Evolutionary conservation across 2,797 vertebrate species (phyloP).

Genomic region (Clarias pachynema): DNA sequence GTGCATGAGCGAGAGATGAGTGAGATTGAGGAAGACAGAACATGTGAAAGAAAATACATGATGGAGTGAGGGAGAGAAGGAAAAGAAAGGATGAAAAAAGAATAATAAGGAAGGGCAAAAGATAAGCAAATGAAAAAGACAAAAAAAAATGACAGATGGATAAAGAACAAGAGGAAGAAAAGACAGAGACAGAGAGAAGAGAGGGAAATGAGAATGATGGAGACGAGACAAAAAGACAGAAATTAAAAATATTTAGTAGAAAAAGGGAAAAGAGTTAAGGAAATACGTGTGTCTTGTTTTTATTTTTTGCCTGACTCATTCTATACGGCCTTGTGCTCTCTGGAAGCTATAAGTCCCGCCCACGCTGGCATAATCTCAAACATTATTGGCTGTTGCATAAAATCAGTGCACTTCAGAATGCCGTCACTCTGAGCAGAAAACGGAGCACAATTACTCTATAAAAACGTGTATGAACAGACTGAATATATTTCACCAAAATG

Average conservation of each 20-base stretch:
- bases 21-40: neutral
- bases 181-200: neutral
- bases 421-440: neutral
- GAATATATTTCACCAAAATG: neutral
- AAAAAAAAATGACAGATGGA: neutral
- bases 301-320: neutral
- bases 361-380: neutral
- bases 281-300: neutral
- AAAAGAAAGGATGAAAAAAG: neutral
- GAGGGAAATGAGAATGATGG: neutral
- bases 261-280: neutral
- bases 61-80: neutral
- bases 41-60: neutral
- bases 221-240: neutral
- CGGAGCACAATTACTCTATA: too few species aligned
- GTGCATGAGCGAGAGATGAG: too few species aligned
- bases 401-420: neutral
- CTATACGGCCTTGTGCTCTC: neutral
- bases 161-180: neutral
- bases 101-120: neutral
- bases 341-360: neutral
- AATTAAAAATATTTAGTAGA: neutral
- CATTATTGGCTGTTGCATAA: neutral
- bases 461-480: too few species aligned
- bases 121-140: too few species aligned